phyloP scores from a whole-genome alignment of 2,113 vertebrate genomes.

The Hassar affinis region DNA sequence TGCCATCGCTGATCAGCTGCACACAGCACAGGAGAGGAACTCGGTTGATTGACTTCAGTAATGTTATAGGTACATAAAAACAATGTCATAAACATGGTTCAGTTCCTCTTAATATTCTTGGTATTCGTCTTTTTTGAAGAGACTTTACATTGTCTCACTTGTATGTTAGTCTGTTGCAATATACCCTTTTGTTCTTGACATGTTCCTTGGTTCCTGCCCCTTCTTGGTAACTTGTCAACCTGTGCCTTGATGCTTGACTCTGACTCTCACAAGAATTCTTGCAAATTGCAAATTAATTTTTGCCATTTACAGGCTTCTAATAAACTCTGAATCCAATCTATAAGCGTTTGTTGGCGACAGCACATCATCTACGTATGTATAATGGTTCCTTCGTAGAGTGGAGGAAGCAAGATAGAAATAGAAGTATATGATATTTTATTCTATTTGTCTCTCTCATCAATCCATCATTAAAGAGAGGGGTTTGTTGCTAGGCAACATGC shows the following conservation, averaged over 20 bases:
- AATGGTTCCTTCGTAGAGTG: not conserved
- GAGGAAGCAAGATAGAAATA: not conserved
- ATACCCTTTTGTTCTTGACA: not conserved
- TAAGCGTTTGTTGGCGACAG: not conserved
- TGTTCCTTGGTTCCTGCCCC: not conserved
- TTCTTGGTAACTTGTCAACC: not conserved
- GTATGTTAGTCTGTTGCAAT: not conserved
- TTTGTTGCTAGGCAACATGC: conserved; percentile 71
- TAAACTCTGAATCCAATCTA: not conserved
- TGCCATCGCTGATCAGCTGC: conserved; percentile 96
- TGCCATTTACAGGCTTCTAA: not conserved
- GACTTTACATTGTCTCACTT: not conserved
- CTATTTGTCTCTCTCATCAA: not conserved
- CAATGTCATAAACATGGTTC: not conserved
- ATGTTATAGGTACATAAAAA: not conserved
- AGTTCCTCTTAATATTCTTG: not conserved
- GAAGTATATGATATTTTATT: not conserved
- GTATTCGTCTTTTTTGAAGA: not conserved
- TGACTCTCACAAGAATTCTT: not conserved
- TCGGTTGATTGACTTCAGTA: not conserved
- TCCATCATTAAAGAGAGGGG: conserved; percentile 32
- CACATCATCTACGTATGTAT: not conserved
- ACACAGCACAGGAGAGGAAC: not conserved
- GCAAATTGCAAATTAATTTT: too few species aligned
- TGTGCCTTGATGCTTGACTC: not conserved